Evolutionary conservation across 2,797 vertebrate genomes (phyloP).

Genomic region (Syncerus caffer): DNA sequence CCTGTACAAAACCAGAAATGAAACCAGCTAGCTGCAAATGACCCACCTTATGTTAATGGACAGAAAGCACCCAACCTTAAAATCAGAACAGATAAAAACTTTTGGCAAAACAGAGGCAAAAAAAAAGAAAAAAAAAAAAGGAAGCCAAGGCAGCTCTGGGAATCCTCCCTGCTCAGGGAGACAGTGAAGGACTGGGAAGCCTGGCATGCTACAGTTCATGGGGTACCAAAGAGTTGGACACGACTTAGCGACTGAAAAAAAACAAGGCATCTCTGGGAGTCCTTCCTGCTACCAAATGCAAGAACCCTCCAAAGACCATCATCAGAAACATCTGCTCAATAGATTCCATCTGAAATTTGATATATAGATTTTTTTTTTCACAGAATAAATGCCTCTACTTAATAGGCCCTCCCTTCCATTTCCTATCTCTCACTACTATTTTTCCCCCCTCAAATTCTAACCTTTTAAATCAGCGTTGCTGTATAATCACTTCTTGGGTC

Average conservation of each 20-base stretch:
- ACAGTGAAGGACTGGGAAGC: background rate
- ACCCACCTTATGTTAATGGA: background rate
- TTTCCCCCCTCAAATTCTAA: background rate
- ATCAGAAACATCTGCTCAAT: background rate
- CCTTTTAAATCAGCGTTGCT: background rate
- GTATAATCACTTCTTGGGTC: background rate
- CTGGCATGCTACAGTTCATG: background rate
- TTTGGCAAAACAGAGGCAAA: background rate
- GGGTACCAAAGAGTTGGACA: background rate
- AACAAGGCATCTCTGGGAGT: background rate
- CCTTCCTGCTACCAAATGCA: background rate
- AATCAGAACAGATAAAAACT: background rate
- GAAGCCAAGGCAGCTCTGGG: background rate
- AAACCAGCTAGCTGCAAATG: constrained; percentile 9
- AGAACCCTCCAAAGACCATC: background rate
- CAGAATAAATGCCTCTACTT: background rate
- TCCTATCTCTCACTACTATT: background rate
- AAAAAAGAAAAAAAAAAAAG: background rate
- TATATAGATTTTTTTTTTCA: background rate
- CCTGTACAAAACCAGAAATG: constrained; percentile 29
- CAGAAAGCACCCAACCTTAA: background rate
- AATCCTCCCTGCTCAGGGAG: background rate
- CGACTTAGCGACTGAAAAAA: background rate
- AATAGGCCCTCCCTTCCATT: background rate
- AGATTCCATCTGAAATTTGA: background rate